Percentiles rank a stretch among this genome's conserved stretches.
phyloP scores from a whole-genome alignment of 2,888 invertebrate species.

The Spialia ferax region DNA sequence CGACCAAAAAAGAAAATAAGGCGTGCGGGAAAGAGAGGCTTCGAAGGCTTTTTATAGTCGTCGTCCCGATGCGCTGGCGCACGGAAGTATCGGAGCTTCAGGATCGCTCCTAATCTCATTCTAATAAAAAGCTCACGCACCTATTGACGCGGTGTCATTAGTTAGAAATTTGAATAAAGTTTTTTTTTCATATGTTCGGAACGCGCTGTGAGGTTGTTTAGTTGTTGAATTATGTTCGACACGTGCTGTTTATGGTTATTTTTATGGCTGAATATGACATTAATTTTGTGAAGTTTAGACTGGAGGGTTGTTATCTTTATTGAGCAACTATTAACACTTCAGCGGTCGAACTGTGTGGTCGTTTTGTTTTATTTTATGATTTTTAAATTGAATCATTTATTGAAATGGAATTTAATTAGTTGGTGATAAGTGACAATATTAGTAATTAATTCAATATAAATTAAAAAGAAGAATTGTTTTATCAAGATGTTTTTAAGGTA shows the following conservation, averaged over 20 bases:
- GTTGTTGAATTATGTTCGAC: conserved; percentile 76
- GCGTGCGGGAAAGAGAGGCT: conserved; percentile 83
- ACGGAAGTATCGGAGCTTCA: conserved; percentile 82
- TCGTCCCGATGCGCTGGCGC: conserved; percentile 81
- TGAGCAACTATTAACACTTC: conserved; percentile 76
- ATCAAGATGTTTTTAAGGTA: conserved; percentile 77
- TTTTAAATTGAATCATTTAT: conserved; percentile 45
- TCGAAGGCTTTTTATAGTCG: conserved; percentile 83
- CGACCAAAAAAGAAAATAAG: conserved; percentile 77
- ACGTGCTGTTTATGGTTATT: conserved; percentile 80
- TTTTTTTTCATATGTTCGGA: conserved; percentile 61
- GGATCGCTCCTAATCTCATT: conserved; percentile 82
- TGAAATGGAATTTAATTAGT: conserved; percentile 61
- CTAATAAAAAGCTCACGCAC: conserved; percentile 84
- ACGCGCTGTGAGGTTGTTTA: conserved; percentile 67
- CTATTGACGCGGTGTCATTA: conserved; percentile 78
- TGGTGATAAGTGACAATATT: conserved; percentile 59
- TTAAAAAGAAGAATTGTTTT: conserved; percentile 18
- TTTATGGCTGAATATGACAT: conserved; percentile 77
- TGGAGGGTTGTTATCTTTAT: conserved; percentile 77
- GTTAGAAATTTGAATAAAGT: conserved; percentile 65
- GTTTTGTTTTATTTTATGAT: conserved; percentile 60
- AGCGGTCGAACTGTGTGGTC: conserved; percentile 76
- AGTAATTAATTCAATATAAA: conserved; percentile 7
- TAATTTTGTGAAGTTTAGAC: conserved; percentile 77